phyloP scores from a whole-genome alignment of 2,888 invertebrate species.

The Drosophila phalerata region DNA sequence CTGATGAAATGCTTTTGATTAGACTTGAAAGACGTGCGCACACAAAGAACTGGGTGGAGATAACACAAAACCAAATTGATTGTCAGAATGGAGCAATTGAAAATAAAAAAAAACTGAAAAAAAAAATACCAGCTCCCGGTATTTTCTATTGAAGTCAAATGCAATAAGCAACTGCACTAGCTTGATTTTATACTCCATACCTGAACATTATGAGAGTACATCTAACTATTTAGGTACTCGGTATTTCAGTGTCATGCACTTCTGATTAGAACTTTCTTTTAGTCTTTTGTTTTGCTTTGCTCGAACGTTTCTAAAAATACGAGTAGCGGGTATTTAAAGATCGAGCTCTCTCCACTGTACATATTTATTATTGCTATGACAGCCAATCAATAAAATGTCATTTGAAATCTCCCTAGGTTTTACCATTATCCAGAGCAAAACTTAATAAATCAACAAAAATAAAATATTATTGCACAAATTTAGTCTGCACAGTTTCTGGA shows the following conservation, averaged over 20 bases:
- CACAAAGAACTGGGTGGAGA: slow-evolving; percentile 28
- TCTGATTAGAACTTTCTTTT: too few relatives aligned
- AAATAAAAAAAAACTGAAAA: slow-evolving; percentile 4
- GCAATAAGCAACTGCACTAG: slow-evolving; percentile 34
- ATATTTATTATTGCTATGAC: slow-evolving; percentile 26
- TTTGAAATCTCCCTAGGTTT: slow-evolving; percentile 25
- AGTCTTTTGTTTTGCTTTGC: too few relatives aligned
- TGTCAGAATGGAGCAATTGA: slow-evolving; percentile 8
- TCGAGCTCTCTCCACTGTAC: not conserved
- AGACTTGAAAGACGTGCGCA: slow-evolving; percentile 67
- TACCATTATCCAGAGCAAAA: slow-evolving; percentile 12
- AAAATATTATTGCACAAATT: too few relatives aligned
- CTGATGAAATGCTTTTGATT: slow-evolving; percentile 79
- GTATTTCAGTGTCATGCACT: too few relatives aligned
- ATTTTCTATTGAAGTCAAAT: slow-evolving; percentile 4
- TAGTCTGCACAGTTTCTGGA: not conserved
- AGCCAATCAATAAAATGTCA: slow-evolving; percentile 36
- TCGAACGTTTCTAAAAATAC: too few relatives aligned
- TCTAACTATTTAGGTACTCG: too few relatives aligned
- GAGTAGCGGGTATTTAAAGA: not conserved
- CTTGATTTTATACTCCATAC: not conserved
- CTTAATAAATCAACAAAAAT: slow-evolving; percentile 2
- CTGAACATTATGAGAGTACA: not conserved
- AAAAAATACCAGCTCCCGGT: not conserved
- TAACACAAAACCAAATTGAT: slow-evolving; percentile 17